Percentiles rank a stretch among this genome's conserved stretches.
These are phyloP conservation scores for Halictus rubicundus DNA, from an alignment of 1,140 invertebrate genomes.

Conservation along the genomic window DNA sequence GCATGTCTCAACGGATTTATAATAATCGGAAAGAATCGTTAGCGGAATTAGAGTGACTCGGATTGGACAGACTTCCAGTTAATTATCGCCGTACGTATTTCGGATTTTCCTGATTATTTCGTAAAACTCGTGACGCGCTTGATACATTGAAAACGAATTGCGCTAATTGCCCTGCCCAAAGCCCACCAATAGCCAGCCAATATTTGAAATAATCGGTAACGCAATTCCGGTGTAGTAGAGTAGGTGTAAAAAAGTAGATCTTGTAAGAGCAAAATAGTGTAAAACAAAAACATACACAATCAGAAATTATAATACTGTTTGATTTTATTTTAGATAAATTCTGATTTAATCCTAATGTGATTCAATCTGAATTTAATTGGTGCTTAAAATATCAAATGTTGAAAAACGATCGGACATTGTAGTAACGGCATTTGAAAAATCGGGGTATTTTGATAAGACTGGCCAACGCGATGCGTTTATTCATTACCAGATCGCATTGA, in stretches of 20 bases:
- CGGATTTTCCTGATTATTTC: slow-evolving; percentile 52
- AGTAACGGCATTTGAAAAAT: too few relatives aligned
- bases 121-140: slow-evolving; percentile 26
- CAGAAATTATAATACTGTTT: too few relatives aligned
- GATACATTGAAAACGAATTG: slow-evolving; percentile 60
- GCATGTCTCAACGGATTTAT: neutral
- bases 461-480: too few relatives aligned
- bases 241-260: too few relatives aligned
- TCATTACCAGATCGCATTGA: neutral
- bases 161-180: slow-evolving; percentile 41
- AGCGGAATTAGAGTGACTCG: slow-evolving; percentile 37
- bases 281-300: too few relatives aligned
- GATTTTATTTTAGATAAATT: too few relatives aligned
- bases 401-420: too few relatives aligned
- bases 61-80: slow-evolving; percentile 28
- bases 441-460: too few relatives aligned
- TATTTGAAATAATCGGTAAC: neutral
- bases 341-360: too few relatives aligned
- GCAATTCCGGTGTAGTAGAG: neutral
- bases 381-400: too few relatives aligned
- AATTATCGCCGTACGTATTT: slow-evolving; percentile 47
- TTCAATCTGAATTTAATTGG: too few relatives aligned
- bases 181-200: neutral
- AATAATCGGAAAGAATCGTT: slow-evolving; percentile 21
- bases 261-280: too few relatives aligned